These are phyloP conservation scores for Lycaena phlaeas DNA, from an alignment of 2,888 invertebrate species.

Conservation along the genomic window DNA sequence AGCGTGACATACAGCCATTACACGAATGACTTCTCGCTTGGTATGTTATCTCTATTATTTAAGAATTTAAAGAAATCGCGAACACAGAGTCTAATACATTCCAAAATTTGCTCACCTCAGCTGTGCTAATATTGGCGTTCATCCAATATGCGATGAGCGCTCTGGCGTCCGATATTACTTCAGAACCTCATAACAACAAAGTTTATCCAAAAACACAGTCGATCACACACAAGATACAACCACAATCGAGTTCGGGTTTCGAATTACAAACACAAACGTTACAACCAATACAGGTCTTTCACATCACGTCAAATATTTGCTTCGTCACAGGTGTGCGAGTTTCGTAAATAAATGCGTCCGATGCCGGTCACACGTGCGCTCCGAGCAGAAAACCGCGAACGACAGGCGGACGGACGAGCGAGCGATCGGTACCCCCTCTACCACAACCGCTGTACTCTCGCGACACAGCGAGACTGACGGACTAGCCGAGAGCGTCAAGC, in stretches of 20 bases:
- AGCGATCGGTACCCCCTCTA: constrained; percentile 27
- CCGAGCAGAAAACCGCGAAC: constrained; percentile 57
- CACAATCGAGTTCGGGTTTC: constrained; percentile 37
- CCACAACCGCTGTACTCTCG: constrained; percentile 55
- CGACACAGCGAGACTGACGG: constrained; percentile 60
- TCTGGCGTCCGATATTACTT: constrained; percentile 57
- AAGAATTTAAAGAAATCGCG: background rate
- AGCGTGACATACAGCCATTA: background rate
- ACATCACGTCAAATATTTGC: constrained; percentile 61
- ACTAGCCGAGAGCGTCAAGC: constrained; percentile 24
- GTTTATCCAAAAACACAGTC: constrained; percentile 38
- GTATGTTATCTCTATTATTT: background rate
- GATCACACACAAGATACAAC: constrained; percentile 42
- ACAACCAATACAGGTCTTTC: constrained; percentile 49
- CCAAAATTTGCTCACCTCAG: constrained; percentile 51
- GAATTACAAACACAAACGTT: constrained; percentile 35
- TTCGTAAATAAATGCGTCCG: constrained; percentile 37
- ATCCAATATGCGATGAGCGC: constrained; percentile 61
- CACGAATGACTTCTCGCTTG: background rate
- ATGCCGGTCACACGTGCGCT: constrained; percentile 59
- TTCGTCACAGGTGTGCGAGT: constrained; percentile 58
- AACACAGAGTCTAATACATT: constrained; percentile 1
- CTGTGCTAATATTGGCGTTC: constrained; percentile 64
- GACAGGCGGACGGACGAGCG: constrained; percentile 39
- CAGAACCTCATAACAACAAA: constrained; percentile 40